phyloP scores from a whole-genome alignment of 2,888 invertebrate species.

The Isoperla grammatica region DNA sequence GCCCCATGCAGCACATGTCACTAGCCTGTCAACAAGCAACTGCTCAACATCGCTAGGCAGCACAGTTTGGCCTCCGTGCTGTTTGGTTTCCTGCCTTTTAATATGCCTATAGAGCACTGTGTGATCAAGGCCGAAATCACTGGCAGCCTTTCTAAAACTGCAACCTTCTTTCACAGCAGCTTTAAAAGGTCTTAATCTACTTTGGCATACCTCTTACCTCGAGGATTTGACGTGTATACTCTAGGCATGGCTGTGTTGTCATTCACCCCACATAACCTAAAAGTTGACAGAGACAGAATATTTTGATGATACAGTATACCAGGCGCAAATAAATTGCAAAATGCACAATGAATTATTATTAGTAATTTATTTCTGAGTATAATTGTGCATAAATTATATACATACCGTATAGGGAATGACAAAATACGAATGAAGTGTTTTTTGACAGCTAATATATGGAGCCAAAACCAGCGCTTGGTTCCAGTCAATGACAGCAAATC shows the following conservation, averaged over 20 bases:
- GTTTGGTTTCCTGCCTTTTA: slow-evolving; percentile 3
- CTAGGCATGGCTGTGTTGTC: slow-evolving; percentile 1
- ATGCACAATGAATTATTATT: no score
- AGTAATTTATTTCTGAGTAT: no score
- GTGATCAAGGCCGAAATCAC: neutral
- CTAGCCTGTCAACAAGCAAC: slow-evolving; percentile 13
- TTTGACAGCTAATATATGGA: no score
- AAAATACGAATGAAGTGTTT: no score
- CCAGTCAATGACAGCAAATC: no score
- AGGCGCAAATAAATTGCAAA: no score
- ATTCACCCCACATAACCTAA: slow-evolving; percentile 2
- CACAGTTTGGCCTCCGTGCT: slow-evolving; percentile 13
- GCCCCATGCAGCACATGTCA: slow-evolving; percentile 20
- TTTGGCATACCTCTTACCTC: neutral
- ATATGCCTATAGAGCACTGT: slow-evolving; percentile 13
- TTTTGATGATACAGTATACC: no score
- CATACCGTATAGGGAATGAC: no score
- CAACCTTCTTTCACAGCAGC: neutral
- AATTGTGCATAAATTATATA: no score
- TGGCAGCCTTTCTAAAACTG: slow-evolving; percentile 5
- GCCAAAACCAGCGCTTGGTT: no score
- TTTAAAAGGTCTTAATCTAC: neutral
- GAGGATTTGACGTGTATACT: neutral
- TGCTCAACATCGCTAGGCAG: slow-evolving; percentile 9
- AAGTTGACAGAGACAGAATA: no score